Evolutionary conservation across 2,797 vertebrate species (phyloP).

Genomic region (Crenuchus spilurus): DNA sequence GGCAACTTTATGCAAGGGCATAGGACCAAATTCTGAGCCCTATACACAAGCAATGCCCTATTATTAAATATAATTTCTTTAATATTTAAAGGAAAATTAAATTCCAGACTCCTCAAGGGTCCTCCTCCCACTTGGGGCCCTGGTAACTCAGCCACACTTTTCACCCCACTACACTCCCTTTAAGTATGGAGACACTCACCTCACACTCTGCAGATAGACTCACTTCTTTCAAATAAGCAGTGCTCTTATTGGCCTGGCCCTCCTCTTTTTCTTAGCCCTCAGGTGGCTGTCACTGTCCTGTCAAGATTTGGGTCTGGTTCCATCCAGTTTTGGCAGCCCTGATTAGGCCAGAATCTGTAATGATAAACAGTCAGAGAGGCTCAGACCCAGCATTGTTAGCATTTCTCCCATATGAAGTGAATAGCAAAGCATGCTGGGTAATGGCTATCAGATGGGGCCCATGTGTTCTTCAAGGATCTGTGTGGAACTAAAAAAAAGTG

Average conservation of each 20-base stretch:
- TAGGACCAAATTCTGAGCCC: too few relatives aligned
- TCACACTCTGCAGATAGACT: not conserved
- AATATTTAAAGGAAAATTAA: too few relatives aligned
- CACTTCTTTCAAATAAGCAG: conserved; percentile 7
- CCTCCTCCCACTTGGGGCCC: too few relatives aligned
- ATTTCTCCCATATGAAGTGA: conserved; percentile 70
- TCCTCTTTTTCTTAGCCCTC: conserved; percentile 17
- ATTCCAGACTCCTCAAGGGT: too few relatives aligned
- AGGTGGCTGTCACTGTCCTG: conserved; percentile 80
- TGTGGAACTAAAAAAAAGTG: conserved; percentile 60
- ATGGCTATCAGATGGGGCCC: conserved; percentile 68
- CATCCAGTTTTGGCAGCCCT: conserved; percentile 84
- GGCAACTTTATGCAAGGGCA: too few relatives aligned
- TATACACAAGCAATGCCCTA: too few relatives aligned
- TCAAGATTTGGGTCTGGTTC: conserved; percentile 76
- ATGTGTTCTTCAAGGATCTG: conserved; percentile 60
- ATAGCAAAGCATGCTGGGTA: conserved; percentile 53
- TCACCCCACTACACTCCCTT: too few relatives aligned
- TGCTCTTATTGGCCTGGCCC: conserved; percentile 28
- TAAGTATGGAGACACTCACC: not conserved
- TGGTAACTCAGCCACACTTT: too few relatives aligned
- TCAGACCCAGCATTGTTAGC: conserved; percentile 81
- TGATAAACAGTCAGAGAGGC: conserved; percentile 86
- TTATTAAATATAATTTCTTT: too few relatives aligned
- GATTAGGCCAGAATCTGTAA: conserved; percentile 79